Base-by-base conservation (phyloP, 2,797 vertebrate genomes). In the Aplochiton taeniatus region DNA sequence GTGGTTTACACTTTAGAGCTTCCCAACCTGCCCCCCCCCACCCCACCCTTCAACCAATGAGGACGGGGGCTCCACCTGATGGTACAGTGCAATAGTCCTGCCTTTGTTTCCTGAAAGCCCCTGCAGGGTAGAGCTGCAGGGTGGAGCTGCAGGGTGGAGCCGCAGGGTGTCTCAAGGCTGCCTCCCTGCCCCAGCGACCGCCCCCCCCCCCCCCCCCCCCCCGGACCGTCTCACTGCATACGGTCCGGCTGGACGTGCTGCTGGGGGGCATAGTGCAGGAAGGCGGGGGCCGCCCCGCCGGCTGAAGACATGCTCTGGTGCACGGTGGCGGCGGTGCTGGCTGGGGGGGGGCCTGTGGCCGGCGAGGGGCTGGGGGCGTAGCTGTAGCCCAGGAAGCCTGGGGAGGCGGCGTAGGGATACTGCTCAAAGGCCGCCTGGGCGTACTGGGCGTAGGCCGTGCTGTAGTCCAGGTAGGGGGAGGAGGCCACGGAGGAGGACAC, bases 201-300 rank as follows among this genome's bases (percentile, higher is more conserved):
- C 4, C 0, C 19, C n/a, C 13, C 11, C 11, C 5, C 13, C 41
- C 43, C 47, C 20, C 12, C 7, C 3, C n/a, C 54, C 11, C 45
- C 8, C 41, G 53, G 47, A 18, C 43, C 11, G 51, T n/a, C 65
- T 95, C 88, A 98, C 87, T 98, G 96, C 93, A 97, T 95, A 66
- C 96, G 91, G 87, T 97, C 96, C 0, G 96, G 94, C 81, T 96
- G 96, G 86, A 97, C 90, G 68, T 89, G 88, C 85, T 94, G 95
- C 46, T 95, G 93, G 0, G 93, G 85, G 71, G 95, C 93, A 74
- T 96, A 97, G 90, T 96, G 96, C 74, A 97, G 87, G 54, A 95
- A 96, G 46, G 96, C 72, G 0, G 91, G 64, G 57, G 89, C 88
- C 0, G 90, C 73, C 0, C 91, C 92, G 0, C 92, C 80, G 0